Evolutionary conservation across 2,888 invertebrate species (phyloP), one percentile per base, ranked within the genome.

Genomic region (Xestobium rufovillosum): DNA sequence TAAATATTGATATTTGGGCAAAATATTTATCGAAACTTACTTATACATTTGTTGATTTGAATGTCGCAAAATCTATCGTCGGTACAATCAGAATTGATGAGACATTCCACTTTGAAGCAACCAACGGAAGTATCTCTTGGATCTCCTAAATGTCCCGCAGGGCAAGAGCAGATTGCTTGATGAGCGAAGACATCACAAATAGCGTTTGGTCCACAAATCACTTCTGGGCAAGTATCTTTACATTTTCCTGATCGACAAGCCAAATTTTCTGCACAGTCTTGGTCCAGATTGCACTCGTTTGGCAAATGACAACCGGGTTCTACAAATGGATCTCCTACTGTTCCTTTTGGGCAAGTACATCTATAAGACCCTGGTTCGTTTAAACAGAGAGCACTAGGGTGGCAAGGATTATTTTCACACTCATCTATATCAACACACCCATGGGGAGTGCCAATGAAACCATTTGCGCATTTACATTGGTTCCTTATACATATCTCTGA

Each of bases 51-150:
- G 60, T 88, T 85, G 32, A 70, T 78, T 50, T 75, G 75, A 3
- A 66, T 61, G 54, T 88, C 83, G 55, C 91, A 91, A 48, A 77
- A 76, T 61, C 82, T 84, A 43, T 86, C 83, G 17, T 56, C 62
- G 2, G 81, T 66, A 55, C 91, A 91, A 49, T 89, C 88, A 25
- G 74, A 72, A 57, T 84, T 75, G 27, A 75, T 75, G 2, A 84
- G 68, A 62, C 91, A 92, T 66, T 91, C 90, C 2, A 90, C 91
- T 65, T 83, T 85, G 60, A 87, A 89, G 56, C 90, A 91, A 19
- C 91, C 91, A 34, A 87, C 73, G 33, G 73, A 73, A 35, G 70
- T 68, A 54, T 87, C 85, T 36, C 74, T 72, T 3, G 87, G 80
- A 67, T 89, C 87, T 4, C 91, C 91, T 16, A 90, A 69, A 59